These are phyloP conservation scores for Drosophila antonietae DNA, from an alignment of 2,888 invertebrate genomes.

Conservation along the genomic window DNA sequence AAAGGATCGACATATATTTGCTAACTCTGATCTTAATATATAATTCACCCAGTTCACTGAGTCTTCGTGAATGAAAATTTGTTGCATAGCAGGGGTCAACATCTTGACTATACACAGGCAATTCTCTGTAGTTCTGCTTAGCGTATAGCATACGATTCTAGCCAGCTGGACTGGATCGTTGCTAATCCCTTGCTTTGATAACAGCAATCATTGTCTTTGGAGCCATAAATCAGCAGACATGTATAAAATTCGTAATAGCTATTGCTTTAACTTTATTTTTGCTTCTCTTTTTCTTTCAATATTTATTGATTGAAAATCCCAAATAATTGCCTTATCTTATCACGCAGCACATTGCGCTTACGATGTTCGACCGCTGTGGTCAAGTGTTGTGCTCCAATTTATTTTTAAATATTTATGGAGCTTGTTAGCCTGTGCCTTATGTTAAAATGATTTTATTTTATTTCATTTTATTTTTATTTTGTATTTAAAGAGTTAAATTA, in stretches of 20 bases:
- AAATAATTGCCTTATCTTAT: constrained; percentile 55
- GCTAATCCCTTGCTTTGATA: constrained; percentile 40
- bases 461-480: too few relatives aligned
- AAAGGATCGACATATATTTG: too few relatives aligned
- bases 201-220: constrained; percentile 36
- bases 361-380: background rate
- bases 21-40: too few relatives aligned
- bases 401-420: constrained; percentile 31
- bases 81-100: background rate
- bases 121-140: constrained; percentile 5
- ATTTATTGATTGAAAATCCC: constrained; percentile 59
- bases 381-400: constrained; percentile 5
- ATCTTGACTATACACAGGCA: background rate
- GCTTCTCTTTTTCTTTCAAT: background rate
- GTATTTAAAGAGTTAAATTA: too few relatives aligned
- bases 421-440: background rate
- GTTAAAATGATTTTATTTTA: too few relatives aligned
- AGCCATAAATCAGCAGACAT: constrained; percentile 35
- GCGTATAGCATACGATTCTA: constrained; percentile 1
- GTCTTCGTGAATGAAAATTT: background rate
- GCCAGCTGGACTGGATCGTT: constrained; percentile 16
- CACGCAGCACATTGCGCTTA: constrained; percentile 23
- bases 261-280: background rate
- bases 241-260: constrained; percentile 14
- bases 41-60: too few relatives aligned